Conservation (phyloP, 1,140 invertebrate genomes). For the Stenopsyche tienmushanensis region DNA sequence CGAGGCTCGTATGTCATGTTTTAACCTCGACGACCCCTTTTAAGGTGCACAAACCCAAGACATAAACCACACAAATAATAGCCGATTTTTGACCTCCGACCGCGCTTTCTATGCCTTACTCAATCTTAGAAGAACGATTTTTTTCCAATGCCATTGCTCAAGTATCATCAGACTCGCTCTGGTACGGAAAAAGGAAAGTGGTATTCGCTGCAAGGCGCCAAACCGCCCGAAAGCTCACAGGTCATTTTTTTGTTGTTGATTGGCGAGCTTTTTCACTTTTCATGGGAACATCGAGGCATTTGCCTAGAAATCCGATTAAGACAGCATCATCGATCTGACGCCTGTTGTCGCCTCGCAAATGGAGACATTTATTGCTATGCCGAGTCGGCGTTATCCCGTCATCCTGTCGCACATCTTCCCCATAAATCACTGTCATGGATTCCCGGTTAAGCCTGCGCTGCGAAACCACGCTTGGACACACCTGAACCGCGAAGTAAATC, state of each 20-base stretch:
- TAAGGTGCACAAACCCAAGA: slow-evolving; percentile 1
- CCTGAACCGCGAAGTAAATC: slow-evolving; percentile 20
- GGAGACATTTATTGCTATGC: slow-evolving; percentile 14
- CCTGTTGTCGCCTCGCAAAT: slow-evolving; percentile 5
- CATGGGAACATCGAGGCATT: no score
- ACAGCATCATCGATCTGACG: neutral
- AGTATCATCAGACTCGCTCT: neutral
- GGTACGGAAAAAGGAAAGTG: neutral
- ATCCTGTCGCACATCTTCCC: slow-evolving; percentile 1
- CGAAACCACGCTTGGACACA: slow-evolving; percentile 17
- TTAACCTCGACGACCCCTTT: slow-evolving; percentile 14
- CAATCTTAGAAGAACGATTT: neutral
- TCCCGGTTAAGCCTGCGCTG: neutral
- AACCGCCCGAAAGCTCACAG: no score
- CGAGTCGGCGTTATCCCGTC: no score
- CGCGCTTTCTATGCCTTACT: slow-evolving; percentile 17
- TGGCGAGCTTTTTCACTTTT: no score
- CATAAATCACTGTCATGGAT: slow-evolving; percentile 9
- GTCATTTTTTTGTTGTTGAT: no score
- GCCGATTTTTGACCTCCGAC: slow-evolving; percentile 10
- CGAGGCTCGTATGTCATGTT: neutral
- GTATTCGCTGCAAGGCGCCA: neutral
- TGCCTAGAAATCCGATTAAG: neutral
- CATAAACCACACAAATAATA: slow-evolving; percentile 3
- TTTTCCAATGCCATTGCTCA: neutral